A percentile compares a stretch with the other conserved stretches of the same genome.
Evolutionary conservation across 2,113 vertebrate species (phyloP).

Genomic region (Scartelaos histophorus): DNA sequence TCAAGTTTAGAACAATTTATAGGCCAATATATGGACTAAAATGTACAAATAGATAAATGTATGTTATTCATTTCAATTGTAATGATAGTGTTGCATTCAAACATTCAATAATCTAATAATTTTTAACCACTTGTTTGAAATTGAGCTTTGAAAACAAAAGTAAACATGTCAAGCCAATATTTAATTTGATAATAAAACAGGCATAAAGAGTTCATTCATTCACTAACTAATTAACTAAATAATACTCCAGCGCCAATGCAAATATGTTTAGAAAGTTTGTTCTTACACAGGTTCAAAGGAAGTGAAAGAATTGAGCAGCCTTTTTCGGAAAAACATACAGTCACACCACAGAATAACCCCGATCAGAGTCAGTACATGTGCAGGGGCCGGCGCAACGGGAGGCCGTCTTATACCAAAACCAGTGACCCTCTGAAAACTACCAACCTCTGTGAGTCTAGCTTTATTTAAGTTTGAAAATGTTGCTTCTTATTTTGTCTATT

Average conservation of each 20-base stretch:
- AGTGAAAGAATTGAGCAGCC: accelerated
- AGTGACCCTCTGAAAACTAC: slow-evolving; percentile 60
- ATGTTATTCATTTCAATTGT: too few species aligned
- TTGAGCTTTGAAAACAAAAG: not conserved
- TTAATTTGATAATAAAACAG: not conserved
- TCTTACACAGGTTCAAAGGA: slow-evolving; percentile 50
- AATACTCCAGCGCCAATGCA: not conserved
- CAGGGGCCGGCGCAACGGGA: slow-evolving; percentile 17
- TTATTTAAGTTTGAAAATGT: not conserved
- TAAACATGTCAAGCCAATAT: not conserved
- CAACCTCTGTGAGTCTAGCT: slow-evolving; percentile 63
- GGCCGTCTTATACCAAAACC: slow-evolving; percentile 43
- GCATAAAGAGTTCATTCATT: too few species aligned
- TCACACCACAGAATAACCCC: slow-evolving; percentile 57
- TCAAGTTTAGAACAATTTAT: too few species aligned
- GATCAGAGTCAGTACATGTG: slow-evolving; percentile 65
- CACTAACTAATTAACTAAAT: not conserved
- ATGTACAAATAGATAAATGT: too few species aligned
- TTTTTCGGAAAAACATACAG: not conserved
- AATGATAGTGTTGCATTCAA: too few species aligned
- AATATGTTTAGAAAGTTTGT: not conserved
- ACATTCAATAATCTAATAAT: not conserved
- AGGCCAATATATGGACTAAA: too few species aligned
- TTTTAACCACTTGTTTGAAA: not conserved
- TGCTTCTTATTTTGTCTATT: not conserved